Evolutionary conservation across 2,888 invertebrate species (phyloP).

Genomic region (Eubasilissa splendida): DNA sequence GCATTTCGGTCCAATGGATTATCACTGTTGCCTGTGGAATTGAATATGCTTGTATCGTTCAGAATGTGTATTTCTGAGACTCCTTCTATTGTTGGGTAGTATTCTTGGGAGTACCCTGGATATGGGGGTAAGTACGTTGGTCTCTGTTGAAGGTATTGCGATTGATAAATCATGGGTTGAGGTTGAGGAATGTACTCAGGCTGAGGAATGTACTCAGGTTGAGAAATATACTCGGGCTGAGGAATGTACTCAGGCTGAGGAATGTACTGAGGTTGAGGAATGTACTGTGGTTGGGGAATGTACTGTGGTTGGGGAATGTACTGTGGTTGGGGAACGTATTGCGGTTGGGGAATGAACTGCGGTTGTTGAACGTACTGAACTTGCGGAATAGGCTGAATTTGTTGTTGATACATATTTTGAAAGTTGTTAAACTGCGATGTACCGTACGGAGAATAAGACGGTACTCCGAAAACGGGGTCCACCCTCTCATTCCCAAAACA

Average conservation of each 20-base stretch:
- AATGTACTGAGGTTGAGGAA: background rate
- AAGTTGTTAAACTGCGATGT: slow-evolving; percentile 18
- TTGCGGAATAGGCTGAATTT: background rate
- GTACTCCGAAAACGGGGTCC: slow-evolving; percentile 56
- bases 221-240: background rate
- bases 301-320: background rate
- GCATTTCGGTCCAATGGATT: no score
- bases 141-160: no score
- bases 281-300: background rate
- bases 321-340: slow-evolving; percentile 1
- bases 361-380: background rate
- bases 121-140: no score
- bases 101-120: no score
- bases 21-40: no score
- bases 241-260: no score
- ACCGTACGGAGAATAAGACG: slow-evolving; percentile 48
- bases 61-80: no score
- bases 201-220: no score
- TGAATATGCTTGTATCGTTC: no score
- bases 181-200: no score
- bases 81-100: no score
- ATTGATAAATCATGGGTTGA: no score
- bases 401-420: background rate
- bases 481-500: slow-evolving; percentile 54
- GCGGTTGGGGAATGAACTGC: background rate